These are phyloP conservation scores for Conomelus anceps DNA, from an alignment of 2,888 invertebrate species.

Conservation along the genomic window DNA sequence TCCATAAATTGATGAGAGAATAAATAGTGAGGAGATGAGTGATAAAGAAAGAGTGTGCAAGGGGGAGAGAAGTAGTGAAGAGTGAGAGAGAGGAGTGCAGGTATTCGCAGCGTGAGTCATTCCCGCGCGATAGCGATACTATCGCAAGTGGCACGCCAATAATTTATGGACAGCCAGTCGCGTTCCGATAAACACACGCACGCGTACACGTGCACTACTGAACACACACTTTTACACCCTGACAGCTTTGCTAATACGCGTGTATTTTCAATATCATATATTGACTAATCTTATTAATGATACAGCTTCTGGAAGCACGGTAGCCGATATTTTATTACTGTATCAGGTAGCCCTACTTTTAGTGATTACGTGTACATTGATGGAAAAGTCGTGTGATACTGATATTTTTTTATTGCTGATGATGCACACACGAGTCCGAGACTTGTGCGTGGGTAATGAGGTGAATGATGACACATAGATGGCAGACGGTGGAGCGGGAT, in stretches of 20 bases:
- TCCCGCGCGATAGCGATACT: neutral
- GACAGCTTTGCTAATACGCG: neutral
- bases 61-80: neutral
- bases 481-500: too few species aligned
- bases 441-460: too few species aligned
- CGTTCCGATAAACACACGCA: neutral
- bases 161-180: neutral
- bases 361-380: too few species aligned
- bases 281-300: neutral
- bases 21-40: neutral
- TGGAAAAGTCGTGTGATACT: too few species aligned
- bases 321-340: too few species aligned
- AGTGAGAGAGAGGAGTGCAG: neutral
- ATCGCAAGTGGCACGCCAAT: neutral
- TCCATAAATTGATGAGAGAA: too few species aligned
- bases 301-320: neutral
- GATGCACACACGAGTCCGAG: too few species aligned
- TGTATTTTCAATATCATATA: neutral
- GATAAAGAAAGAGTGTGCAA: neutral
- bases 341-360: too few species aligned
- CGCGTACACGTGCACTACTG: neutral
- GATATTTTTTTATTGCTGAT: too few species aligned
- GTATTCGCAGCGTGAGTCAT: neutral
- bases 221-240: slow-evolving; percentile 1
- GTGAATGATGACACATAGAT: too few species aligned